Evolutionary conservation across 2,113 vertebrate genomes (phyloP).

Genomic region (Telmatochromis sp.): DNA sequence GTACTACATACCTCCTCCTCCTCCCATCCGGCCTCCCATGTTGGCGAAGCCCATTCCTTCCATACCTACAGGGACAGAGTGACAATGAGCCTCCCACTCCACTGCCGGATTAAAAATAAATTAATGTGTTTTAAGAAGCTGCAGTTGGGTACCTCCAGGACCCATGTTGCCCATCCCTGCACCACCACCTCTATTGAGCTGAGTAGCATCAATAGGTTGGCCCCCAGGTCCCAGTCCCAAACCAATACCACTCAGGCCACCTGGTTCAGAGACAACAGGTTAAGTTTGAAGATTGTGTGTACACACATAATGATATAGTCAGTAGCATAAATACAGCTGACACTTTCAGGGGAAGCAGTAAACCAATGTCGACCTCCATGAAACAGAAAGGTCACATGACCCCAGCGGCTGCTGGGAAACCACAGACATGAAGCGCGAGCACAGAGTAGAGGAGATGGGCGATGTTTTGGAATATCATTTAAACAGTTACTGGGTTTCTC

Average conservation of each 20-base stretch:
- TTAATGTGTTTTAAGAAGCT: not conserved
- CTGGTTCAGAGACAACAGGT: slow-evolving; percentile 66
- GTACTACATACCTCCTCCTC: slow-evolving; percentile 66
- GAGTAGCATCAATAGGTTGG: slow-evolving; percentile 90
- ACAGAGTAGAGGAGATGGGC: not conserved
- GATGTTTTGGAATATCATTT: not conserved
- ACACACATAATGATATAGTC: not conserved
- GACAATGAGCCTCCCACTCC: not conserved
- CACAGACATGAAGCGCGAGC: not conserved
- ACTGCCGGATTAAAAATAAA: not conserved
- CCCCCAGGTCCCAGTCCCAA: slow-evolving; percentile 94
- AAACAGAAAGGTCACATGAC: not conserved
- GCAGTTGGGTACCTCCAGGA: slow-evolving; percentile 78
- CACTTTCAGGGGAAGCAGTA: not conserved
- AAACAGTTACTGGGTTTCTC: not conserved
- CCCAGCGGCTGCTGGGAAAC: not conserved
- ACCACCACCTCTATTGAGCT: slow-evolving; percentile 81
- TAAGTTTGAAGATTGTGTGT: not conserved
- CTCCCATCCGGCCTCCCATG: slow-evolving; percentile 92
- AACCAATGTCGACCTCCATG: not conserved
- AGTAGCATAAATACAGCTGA: not conserved
- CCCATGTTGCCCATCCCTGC: slow-evolving; percentile 85
- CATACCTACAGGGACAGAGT: slow-evolving; percentile 75
- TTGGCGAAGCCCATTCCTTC: slow-evolving; percentile 90
- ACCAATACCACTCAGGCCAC: slow-evolving; percentile 93